Percentiles rank a stretch among this genome's conserved stretches.
These are phyloP conservation scores for Sardinella longiceps DNA, from an alignment of 2,797 vertebrate species.

Conservation along the genomic window DNA sequence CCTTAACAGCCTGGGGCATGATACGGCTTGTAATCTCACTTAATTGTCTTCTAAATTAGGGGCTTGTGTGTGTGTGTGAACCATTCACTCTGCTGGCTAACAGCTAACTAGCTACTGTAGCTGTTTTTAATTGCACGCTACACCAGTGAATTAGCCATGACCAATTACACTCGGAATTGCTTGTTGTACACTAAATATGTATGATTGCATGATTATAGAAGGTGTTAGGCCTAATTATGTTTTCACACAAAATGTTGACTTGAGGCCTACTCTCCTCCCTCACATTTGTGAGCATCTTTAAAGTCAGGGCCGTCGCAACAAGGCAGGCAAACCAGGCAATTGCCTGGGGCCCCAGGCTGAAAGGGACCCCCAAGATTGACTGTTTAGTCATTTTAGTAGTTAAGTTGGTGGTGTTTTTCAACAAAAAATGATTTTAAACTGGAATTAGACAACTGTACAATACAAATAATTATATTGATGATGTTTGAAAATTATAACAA, in stretches of 20 bases:
- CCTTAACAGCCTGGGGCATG: not conserved
- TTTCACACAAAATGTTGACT: not conserved
- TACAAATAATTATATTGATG: too few species aligned
- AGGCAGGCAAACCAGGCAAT: too few species aligned
- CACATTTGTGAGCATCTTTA: not conserved
- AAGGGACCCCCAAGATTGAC: too few species aligned
- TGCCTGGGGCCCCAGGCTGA: too few species aligned
- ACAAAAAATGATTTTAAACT: too few species aligned
- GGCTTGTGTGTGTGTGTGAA: not conserved
- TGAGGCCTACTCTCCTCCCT: not conserved
- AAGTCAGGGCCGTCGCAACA: too few species aligned
- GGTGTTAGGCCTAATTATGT: not conserved
- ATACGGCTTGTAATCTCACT: not conserved
- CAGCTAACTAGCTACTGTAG: too few species aligned
- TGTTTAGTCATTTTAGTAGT: too few species aligned
- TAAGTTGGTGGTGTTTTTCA: too few species aligned
- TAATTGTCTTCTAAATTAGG: not conserved
- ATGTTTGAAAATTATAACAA: too few species aligned
- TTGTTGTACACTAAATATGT: constrained; percentile 5
- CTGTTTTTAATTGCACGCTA: not conserved
- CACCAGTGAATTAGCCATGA: not conserved
- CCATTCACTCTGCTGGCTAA: not conserved
- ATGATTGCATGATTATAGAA: not conserved
- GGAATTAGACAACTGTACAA: too few species aligned
- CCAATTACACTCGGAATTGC: not conserved